Conservation (phyloP, 2,113 vertebrate genomes). For the Rana temporaria region DNA sequence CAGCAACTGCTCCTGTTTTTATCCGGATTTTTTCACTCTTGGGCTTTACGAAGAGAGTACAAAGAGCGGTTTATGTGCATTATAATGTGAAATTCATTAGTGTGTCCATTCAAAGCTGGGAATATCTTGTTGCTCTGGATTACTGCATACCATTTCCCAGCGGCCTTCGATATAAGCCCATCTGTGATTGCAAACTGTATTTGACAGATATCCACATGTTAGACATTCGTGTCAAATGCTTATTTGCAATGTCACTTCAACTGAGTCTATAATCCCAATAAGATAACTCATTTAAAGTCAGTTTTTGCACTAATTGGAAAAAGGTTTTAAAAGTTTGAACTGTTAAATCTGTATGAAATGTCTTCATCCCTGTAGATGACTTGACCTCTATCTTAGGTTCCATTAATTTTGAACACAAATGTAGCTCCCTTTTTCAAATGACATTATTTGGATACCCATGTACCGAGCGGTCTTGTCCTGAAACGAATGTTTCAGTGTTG, state of each 20-base stretch:
- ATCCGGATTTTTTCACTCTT: no score
- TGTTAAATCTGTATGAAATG: neutral
- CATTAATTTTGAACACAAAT: no score
- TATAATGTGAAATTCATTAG: no score
- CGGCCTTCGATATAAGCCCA: neutral
- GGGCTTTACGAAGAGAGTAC: no score
- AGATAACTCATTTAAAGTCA: neutral
- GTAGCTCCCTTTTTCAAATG: no score
- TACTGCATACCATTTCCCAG: no score
- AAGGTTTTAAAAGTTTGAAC: neutral
- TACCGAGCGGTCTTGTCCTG: slow-evolving; percentile 16
- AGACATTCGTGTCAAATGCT: no score
- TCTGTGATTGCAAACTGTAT: slow-evolving; percentile 4
- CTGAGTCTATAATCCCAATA: neutral
- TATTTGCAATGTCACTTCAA: neutral
- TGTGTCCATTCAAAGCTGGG: no score
- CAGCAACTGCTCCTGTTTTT: no score
- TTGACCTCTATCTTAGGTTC: neutral
- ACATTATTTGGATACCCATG: neutral
- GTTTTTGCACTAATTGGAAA: slow-evolving; percentile 12
- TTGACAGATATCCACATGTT: neutral
- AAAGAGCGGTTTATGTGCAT: no score
- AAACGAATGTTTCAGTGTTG: slow-evolving; percentile 34
- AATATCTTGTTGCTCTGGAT: no score
- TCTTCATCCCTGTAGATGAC: neutral